Percentiles rank a stretch among this genome's conserved stretches.
Conservation (phyloP, 2,113 vertebrate genomes). For the Muscicapa adusta region DNA sequence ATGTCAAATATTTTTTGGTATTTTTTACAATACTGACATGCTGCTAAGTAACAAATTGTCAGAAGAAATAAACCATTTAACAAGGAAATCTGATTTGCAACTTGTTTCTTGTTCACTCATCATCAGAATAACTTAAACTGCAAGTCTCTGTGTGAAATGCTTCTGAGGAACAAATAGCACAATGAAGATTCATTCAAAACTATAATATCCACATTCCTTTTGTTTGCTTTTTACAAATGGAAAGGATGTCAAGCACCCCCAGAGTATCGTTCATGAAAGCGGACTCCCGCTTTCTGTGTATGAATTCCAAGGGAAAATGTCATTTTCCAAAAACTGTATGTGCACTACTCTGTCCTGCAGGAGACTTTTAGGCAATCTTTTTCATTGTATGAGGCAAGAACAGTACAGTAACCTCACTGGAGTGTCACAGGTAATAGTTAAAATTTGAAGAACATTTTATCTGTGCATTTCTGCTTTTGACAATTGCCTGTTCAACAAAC, state of each 20-base stretch:
- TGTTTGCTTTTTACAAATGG: background rate
- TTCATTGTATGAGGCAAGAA: background rate
- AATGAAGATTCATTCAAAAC: background rate
- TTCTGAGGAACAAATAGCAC: background rate
- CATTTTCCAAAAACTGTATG: background rate
- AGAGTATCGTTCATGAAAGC: background rate
- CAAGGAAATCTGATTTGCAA: background rate
- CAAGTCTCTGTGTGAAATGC: background rate
- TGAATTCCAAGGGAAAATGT: background rate
- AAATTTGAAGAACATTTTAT: background rate
- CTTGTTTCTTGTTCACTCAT: background rate
- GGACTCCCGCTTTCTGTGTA: background rate
- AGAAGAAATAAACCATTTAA: constrained; percentile 10
- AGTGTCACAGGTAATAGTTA: background rate
- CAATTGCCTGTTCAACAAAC: background rate
- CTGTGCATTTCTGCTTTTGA: background rate
- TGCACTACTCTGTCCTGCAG: background rate
- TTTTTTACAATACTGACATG: background rate
- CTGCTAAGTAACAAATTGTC: background rate
- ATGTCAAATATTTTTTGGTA: background rate
- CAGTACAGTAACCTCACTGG: background rate
- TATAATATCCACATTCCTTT: background rate
- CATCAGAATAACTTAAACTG: background rate
- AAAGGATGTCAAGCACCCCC: background rate
- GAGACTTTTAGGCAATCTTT: background rate